phyloP scores from a whole-genome alignment of 2,888 invertebrate species.

The Zootermopsis nevadensis region DNA sequence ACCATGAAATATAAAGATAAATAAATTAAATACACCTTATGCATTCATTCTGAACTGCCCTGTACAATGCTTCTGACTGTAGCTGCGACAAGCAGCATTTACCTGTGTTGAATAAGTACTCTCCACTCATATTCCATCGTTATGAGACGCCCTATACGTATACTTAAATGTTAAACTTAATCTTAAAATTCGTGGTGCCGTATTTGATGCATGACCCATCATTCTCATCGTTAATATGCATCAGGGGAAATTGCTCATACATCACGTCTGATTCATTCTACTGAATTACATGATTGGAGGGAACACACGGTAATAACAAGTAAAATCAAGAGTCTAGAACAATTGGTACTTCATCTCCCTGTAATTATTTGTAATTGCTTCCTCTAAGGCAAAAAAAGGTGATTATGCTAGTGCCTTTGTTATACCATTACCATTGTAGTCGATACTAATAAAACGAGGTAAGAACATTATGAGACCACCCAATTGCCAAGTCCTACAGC shows the following conservation, averaged over 20 bases:
- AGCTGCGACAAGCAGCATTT: no score
- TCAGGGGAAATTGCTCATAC: not conserved
- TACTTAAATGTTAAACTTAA: no score
- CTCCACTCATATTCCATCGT: no score
- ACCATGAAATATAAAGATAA: no score
- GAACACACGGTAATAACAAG: not conserved
- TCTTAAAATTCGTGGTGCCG: not conserved
- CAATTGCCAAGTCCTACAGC: no score
- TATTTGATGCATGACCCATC: not conserved
- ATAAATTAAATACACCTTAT: no score
- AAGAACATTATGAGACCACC: no score
- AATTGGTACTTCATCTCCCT: not conserved
- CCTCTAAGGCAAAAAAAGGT: not conserved
- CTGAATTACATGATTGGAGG: not conserved
- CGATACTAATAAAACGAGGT: no score
- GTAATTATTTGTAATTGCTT: not conserved
- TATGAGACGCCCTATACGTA: not conserved
- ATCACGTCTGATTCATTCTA: not conserved
- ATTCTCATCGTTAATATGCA: not conserved
- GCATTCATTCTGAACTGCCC: no score
- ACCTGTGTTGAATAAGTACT: no score
- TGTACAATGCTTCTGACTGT: no score
- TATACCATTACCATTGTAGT: not conserved
- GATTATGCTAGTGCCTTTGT: not conserved
- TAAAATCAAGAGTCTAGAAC: not conserved